Base-by-base conservation (phyloP, 2,113 vertebrate genomes). In the Machaerirhynchus nigripectus region DNA sequence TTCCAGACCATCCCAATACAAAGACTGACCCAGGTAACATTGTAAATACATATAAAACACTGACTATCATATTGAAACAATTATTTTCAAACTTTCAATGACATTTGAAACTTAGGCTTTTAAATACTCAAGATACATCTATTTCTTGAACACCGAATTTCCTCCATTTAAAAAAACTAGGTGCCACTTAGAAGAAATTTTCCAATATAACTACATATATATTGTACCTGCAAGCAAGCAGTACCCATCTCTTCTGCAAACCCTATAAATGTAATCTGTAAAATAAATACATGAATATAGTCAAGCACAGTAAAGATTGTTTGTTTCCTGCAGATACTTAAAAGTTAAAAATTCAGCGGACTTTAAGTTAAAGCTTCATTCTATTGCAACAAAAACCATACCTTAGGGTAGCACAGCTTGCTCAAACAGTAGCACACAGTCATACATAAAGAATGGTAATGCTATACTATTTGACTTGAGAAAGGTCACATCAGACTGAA, bases 261-360 rank as follows among this genome's bases (percentile, higher is more conserved):
- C 92, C 97, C 98, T 95, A 99, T 96, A 97, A 99, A 99, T 68
- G 98, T 98, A 87, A 99, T 96, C 99, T 99, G 93, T 42, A 97
- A 97, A 77, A 97, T 30, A 97, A 97, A 96, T 10, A 53, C 59
- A 96, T 7, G 21, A 89, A 89, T 20, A 73, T 7, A 70, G 2
- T 88, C 37, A 55, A 74, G 15, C 13, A 68, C 35, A 87, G n/a
- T 71, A 89, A 49, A 37, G 1, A 39, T 52, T 9, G 24, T 40
- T 33, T 6, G 1, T 31, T 85, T 86, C 70, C 59, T 82, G 27
- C 24, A 69, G 57, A 44, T 42, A 77, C 1, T 57, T 57, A 50
- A 33, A 22, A 81, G 50, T 53, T 70, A 55, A 94, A 93, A 91
- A 55, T 47, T 44, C 40, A 63, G n/a, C 31, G 60, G 18, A 42